phyloP scores from a whole-genome alignment of 2,888 invertebrate genomes.

The Acleris holmiana region DNA sequence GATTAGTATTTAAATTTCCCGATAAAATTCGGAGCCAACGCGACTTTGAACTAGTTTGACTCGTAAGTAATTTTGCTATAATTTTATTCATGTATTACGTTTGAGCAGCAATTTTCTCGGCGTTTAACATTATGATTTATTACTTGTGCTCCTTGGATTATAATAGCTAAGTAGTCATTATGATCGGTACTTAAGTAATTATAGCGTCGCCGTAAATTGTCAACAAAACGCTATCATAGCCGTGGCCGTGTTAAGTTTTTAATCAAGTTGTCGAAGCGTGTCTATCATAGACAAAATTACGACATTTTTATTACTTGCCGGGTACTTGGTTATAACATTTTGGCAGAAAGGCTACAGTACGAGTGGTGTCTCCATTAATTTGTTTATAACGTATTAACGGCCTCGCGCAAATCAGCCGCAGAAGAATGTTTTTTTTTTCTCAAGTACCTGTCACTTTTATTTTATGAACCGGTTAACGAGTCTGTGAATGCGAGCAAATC shows the following conservation, averaged over 20 bases:
- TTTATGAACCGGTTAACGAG: too few relatives aligned
- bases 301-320: conserved; percentile 5
- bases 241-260: conserved; percentile 7
- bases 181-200: conserved; percentile 30
- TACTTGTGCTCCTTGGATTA: conserved; percentile 40
- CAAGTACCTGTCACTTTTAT: too few relatives aligned
- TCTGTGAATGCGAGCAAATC: too few relatives aligned
- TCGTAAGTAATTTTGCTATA: conserved; percentile 31
- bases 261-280: conserved; percentile 15
- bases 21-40: conserved; percentile 36
- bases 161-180: conserved; percentile 28
- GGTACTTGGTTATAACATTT: not conserved
- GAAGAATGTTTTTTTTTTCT: too few relatives aligned
- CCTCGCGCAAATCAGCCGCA: too few relatives aligned
- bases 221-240: conserved; percentile 21
- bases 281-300: conserved; percentile 15
- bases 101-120: conserved; percentile 33
- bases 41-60: conserved; percentile 31
- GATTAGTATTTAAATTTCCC: conserved; percentile 36
- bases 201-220: conserved; percentile 24
- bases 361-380: not conserved
- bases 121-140: conserved; percentile 25
- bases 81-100: conserved; percentile 22
- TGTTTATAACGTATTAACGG: too few relatives aligned
- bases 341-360: not conserved